These are phyloP conservation scores for Sarcophaga bullata DNA, from an alignment of 1,140 invertebrate genomes.

Conservation along the genomic window DNA sequence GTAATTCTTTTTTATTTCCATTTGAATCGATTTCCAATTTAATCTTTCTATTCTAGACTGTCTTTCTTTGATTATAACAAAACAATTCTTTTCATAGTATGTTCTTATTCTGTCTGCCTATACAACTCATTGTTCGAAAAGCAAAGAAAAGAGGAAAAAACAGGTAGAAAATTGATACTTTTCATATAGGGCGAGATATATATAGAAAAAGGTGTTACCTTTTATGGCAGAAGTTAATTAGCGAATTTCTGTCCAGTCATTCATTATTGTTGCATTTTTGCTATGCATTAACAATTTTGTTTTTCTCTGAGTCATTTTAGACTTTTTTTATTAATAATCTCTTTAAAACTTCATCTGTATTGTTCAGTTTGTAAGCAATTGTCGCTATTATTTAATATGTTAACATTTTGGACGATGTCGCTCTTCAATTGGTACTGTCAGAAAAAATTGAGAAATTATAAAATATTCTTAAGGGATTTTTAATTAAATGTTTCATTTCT, in stretches of 20 bases:
- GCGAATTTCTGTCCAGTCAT: constrained; percentile 18
- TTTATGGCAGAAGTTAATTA: neutral
- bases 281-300: neutral
- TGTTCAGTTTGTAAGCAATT: neutral
- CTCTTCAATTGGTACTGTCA: too few relatives aligned
- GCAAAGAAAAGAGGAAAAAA: neutral
- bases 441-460: too few relatives aligned
- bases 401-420: too few relatives aligned
- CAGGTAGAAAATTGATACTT: constrained; percentile 4
- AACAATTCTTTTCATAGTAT: neutral
- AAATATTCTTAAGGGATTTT: too few relatives aligned
- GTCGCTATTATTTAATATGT: neutral
- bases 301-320: neutral
- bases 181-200: neutral
- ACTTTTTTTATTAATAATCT: neutral
- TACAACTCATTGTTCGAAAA: too few relatives aligned
- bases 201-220: constrained; percentile 13
- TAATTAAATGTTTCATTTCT: too few relatives aligned
- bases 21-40: neutral
- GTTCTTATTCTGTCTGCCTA: neutral
- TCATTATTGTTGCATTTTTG: neutral
- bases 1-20: neutral
- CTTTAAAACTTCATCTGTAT: neutral
- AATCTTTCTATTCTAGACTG: neutral
- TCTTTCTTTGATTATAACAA: neutral